Base-by-base conservation (phyloP, 2,113 vertebrate genomes). In the Cinclus mexicanus region DNA sequence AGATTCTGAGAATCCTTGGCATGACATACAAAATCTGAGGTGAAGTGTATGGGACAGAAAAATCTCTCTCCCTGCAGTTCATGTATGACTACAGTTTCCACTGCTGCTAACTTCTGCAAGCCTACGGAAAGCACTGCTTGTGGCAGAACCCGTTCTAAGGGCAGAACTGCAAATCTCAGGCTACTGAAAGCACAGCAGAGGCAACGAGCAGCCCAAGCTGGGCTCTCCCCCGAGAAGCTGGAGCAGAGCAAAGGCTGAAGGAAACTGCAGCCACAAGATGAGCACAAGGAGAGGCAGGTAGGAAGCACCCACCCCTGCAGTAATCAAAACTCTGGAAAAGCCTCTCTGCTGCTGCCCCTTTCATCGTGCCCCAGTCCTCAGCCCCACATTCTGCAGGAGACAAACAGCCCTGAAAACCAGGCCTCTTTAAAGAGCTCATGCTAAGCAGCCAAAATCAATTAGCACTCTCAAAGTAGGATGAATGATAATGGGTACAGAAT, bases 391-490 rank as follows among this genome's bases (percentile, higher is more conserved):
- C 95, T 93, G 83, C 88, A n/a, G 64, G 86, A 92, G 93, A 92
- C 76, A 94, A 95, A 90, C 88, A 86, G 72, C 69, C 64, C 90
- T 90, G 90, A 88, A 96, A 90, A 93, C 53, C 92, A 95, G 83
- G 80, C 76, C 37, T 52, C 85, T 96, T 93, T 96, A 93, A 95
- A 96, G 93, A 94, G 90, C 93, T 95, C 96, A 96, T 86, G 88
- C 95, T 95, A 92, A 94, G 85, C 95, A 96, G 90, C 93, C 93
- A 96, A 96, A 97, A 97, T 94, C 94, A 96, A 97, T 96, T 96
- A 96, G 86, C 90, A 87, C 88, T 97, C 93, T 95, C 88, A 81
- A 95, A 95, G 94, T 90, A 75, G 94, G 69, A 93, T 94, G 95
- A 97, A 96, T 92, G 80, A 94, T 93, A 95, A 93, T 93, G 79